These are phyloP conservation scores for Lingula anatina DNA, from an alignment of 2,888 invertebrate species.

Conservation along the genomic window DNA sequence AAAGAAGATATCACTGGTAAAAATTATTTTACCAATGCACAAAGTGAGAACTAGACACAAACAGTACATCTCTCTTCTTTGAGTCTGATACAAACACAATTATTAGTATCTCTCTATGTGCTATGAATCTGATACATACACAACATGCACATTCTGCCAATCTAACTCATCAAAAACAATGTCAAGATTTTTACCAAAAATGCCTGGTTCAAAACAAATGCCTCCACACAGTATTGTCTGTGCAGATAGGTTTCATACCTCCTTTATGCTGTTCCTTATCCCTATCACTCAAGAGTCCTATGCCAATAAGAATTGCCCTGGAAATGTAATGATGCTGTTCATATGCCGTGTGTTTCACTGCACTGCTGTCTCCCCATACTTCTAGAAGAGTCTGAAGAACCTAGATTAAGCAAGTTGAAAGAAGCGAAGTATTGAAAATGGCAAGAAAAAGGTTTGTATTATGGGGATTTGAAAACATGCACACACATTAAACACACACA, in stretches of 20 bases:
- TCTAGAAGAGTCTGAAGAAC: conserved; percentile 24
- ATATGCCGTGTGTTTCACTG: conserved; percentile 35
- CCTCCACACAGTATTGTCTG: no score
- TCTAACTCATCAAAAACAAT: not conserved
- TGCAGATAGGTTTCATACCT: conserved; percentile 20
- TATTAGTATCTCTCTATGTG: no score
- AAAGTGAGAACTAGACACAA: no score
- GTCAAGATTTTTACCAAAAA: not conserved
- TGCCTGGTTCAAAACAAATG: not conserved
- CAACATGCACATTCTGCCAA: not conserved
- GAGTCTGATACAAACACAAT: no score
- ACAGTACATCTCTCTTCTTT: no score
- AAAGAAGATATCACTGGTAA: no score
- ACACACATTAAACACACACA: no score
- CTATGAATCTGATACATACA: not conserved
- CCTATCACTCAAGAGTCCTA: conserved; percentile 19
- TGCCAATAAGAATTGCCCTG: conserved; percentile 33
- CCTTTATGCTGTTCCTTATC: conserved; percentile 22
- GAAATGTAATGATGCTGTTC: conserved; percentile 45
- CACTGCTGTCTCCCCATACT: conserved; percentile 44
- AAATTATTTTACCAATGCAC: no score
- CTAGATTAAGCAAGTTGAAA: conserved; percentile 11
- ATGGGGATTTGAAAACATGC: no score
- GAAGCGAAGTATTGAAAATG: not conserved
- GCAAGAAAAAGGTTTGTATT: no score